Evolutionary conservation across 2,113 vertebrate genomes (phyloP).

Genomic region (Orthonyx spaldingii): DNA sequence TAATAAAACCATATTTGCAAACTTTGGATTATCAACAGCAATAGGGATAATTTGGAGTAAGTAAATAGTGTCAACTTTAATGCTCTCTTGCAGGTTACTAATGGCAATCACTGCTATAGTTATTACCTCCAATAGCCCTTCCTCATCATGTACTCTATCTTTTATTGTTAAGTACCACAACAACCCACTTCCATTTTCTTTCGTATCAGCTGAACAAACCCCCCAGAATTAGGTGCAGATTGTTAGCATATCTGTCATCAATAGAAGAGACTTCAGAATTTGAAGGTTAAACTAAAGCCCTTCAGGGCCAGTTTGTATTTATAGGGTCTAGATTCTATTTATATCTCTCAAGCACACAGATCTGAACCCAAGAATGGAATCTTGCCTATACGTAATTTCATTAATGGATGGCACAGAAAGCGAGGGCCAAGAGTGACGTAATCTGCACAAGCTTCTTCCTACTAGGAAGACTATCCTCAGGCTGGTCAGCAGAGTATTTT

Average conservation of each 20-base stretch:
- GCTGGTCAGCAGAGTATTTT: neutral
- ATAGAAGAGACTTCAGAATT: neutral
- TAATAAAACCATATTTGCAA: neutral
- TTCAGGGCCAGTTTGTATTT: neutral
- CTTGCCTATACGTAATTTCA: neutral
- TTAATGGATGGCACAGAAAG: neutral
- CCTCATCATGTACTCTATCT: neutral
- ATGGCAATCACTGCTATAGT: neutral
- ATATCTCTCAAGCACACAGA: neutral
- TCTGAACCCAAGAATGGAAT: neutral
- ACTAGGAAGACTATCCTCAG: neutral
- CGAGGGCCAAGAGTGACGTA: neutral
- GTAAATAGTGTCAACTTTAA: neutral
- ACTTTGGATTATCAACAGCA: neutral
- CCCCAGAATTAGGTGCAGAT: neutral
- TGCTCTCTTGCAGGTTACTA: neutral
- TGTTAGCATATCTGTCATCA: neutral
- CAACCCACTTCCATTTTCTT: neutral
- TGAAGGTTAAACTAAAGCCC: constrained; percentile 3
- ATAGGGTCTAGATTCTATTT: neutral
- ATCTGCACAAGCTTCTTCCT: neutral
- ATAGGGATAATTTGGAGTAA: neutral
- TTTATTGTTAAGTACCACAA: neutral
- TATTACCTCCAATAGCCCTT: neutral
- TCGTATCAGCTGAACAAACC: neutral